phyloP scores from a whole-genome alignment of 2,888 invertebrate genomes.

The Sphaerophoria taeniata region DNA sequence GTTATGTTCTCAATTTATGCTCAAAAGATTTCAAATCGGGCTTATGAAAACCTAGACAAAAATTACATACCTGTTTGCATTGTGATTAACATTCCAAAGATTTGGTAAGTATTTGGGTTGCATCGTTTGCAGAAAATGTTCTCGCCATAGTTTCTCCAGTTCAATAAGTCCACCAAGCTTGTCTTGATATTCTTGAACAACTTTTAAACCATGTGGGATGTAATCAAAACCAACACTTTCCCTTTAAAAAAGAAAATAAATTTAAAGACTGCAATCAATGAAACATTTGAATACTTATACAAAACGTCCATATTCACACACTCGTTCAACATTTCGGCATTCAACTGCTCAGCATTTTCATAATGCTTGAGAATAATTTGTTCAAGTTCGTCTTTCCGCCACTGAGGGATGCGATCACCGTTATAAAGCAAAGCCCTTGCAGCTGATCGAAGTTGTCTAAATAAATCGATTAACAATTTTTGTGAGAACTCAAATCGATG shows the following conservation, averaged over 20 bases:
- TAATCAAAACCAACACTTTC: constrained; percentile 82
- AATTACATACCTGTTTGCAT: constrained; percentile 86
- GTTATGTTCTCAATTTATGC: too few relatives aligned
- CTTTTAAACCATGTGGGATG: constrained; percentile 85
- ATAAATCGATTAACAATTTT: too few relatives aligned
- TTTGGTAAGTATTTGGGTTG: constrained; percentile 88
- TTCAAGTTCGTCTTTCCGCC: constrained; percentile 83
- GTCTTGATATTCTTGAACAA: constrained; percentile 85
- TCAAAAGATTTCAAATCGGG: too few relatives aligned
- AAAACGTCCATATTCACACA: constrained; percentile 83
- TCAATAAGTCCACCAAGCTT: constrained; percentile 85
- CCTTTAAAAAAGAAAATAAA: constrained; percentile 78
- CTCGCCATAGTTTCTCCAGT: constrained; percentile 89
- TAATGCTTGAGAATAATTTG: constrained; percentile 84
- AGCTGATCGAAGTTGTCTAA: constrained; percentile 85
- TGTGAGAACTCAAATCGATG: background rate
- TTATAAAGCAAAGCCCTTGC: constrained; percentile 85
- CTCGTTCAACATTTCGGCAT: constrained; percentile 83
- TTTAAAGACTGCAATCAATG: background rate
- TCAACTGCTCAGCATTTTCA: constrained; percentile 82
- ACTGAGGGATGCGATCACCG: constrained; percentile 84
- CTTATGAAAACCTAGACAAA: too few relatives aligned
- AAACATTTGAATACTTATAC: constrained; percentile 81
- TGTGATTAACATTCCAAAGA: constrained; percentile 90
- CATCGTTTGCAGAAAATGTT: constrained; percentile 90